These are phyloP conservation scores for Melanotaenia boesemani DNA, from an alignment of 2,797 vertebrate genomes.

Conservation along the genomic window DNA sequence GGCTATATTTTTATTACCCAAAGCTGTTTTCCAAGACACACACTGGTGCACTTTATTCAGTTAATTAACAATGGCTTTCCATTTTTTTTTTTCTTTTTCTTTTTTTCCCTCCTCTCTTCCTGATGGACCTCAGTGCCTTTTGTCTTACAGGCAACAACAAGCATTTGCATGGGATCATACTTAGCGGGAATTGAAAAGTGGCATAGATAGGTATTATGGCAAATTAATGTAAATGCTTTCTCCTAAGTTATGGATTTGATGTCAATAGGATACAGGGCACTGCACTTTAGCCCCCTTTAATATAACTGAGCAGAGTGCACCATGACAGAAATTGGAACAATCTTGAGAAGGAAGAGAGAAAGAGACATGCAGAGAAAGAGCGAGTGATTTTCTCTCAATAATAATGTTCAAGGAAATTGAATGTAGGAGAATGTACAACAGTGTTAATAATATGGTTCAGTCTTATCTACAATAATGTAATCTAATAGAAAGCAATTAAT, in stretches of 20 bases:
- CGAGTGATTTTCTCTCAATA: slow-evolving; percentile 79
- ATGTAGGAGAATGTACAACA: slow-evolving; percentile 88
- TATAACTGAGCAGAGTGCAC: slow-evolving; percentile 85
- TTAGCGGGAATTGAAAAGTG: slow-evolving; percentile 81
- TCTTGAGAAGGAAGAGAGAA: slow-evolving; percentile 67
- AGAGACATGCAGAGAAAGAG: slow-evolving; percentile 53
- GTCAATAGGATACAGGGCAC: slow-evolving; percentile 85
- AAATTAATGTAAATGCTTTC: slow-evolving; percentile 84
- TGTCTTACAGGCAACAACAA: slow-evolving; percentile 74
- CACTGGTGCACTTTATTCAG: slow-evolving; percentile 85
- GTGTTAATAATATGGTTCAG: slow-evolving; percentile 84
- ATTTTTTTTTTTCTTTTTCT: slow-evolving; percentile 61
- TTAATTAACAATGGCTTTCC: slow-evolving; percentile 93
- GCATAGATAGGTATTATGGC: slow-evolving; percentile 78
- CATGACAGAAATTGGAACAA: slow-evolving; percentile 82
- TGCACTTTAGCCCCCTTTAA: slow-evolving; percentile 86
- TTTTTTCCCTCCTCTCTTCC: slow-evolving; percentile 3
- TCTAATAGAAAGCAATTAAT: slow-evolving; percentile 91
- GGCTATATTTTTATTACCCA: slow-evolving; percentile 87
- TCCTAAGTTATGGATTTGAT: slow-evolving; percentile 85
- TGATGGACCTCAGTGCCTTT: slow-evolving; percentile 68
- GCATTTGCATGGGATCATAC: slow-evolving; percentile 80
- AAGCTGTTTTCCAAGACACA: slow-evolving; percentile 83
- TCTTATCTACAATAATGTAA: slow-evolving; percentile 85
- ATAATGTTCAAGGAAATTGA: slow-evolving; percentile 87